Conservation (phyloP, 2,113 vertebrate genomes). For the Vanacampus margaritifer region DNA sequence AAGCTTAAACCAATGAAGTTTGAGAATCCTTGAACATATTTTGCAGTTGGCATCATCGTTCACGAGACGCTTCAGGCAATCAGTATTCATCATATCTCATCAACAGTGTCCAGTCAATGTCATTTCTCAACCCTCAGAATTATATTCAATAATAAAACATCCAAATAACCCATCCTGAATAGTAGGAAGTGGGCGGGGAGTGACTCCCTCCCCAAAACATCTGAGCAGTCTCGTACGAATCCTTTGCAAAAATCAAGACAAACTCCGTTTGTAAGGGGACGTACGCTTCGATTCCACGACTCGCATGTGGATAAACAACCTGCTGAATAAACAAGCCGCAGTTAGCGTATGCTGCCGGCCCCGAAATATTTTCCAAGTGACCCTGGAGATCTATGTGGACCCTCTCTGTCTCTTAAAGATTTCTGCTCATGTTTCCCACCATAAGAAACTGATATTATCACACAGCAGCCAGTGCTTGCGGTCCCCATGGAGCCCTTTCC, state of each 20-base stretch:
- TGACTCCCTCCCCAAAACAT: too few species aligned
- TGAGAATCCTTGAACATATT: too few species aligned
- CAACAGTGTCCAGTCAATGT: too few species aligned
- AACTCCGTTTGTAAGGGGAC: background rate
- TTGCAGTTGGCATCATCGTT: too few species aligned
- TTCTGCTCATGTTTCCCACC: slow-evolving; percentile 61
- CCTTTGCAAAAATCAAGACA: background rate
- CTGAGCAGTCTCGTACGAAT: background rate
- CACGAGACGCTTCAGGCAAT: too few species aligned
- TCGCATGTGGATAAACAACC: slow-evolving; percentile 27
- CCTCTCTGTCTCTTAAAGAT: slow-evolving; percentile 68
- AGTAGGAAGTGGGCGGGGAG: too few species aligned
- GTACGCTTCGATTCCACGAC: slow-evolving; percentile 21
- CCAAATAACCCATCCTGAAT: too few species aligned
- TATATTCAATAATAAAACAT: too few species aligned
- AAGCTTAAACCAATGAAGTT: too few species aligned
- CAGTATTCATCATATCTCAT: too few species aligned
- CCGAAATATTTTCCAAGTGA: slow-evolving; percentile 49
- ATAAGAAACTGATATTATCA: slow-evolving; percentile 58
- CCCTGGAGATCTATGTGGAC: slow-evolving; percentile 58
- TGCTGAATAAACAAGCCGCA: slow-evolving; percentile 27
- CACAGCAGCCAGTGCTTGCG: slow-evolving; percentile 28
- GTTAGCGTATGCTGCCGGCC: slow-evolving; percentile 22
- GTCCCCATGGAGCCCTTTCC: slow-evolving; percentile 54
- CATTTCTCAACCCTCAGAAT: too few species aligned